Base-by-base conservation (phyloP, 2,113 vertebrate genomes). In the Phaethon lepturus region DNA sequence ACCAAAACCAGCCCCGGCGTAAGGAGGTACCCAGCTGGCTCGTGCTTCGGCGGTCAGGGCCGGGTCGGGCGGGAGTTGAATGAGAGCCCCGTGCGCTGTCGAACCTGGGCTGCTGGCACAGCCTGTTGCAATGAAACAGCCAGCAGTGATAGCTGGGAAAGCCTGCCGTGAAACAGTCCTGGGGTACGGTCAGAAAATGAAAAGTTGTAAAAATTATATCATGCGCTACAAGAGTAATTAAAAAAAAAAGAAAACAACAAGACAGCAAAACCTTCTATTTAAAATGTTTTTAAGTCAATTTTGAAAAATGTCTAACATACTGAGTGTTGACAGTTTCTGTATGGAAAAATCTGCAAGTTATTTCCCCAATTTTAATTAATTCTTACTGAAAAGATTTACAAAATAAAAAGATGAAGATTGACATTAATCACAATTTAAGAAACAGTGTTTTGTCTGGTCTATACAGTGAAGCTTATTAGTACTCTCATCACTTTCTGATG, bases 71-170 rank as follows among this genome's bases (percentile, higher is more conserved):
- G 12, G 28, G 15, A 24, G 0, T 11, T 69, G 74, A 84, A 55
- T 7, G 45, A 20, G 68, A 29, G 35, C 15, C 64, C 59, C 17
- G 64, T 11, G 24, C 33, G 44, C 45, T 72, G 49, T 3, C 10
- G 33, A 47, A 38, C 25, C 33, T 0, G 0, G 71, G 62, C 66
- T 44, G 42, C 12, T 11, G 14, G 64, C 79, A 33, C 12, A 2
- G 7, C 17, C 8, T 17, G n/a, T 33, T n/a, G 58, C 73, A 44
- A 3, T 26, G 4, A 20, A 33, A 19, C 11, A 49, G n/a, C 40
- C 44, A 69, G 44, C 23, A 44, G 23, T 1, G 5, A 35, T 18
- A 38, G 17, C 45, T 31, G 58, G 45, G 62, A 59, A 40, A 80
- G 35, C 71, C 45, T 50, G 40, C 40, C 35, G 31, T 13, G 68